Evolutionary conservation across 2,888 invertebrate species (phyloP).

Genomic region (Seira musarum): DNA sequence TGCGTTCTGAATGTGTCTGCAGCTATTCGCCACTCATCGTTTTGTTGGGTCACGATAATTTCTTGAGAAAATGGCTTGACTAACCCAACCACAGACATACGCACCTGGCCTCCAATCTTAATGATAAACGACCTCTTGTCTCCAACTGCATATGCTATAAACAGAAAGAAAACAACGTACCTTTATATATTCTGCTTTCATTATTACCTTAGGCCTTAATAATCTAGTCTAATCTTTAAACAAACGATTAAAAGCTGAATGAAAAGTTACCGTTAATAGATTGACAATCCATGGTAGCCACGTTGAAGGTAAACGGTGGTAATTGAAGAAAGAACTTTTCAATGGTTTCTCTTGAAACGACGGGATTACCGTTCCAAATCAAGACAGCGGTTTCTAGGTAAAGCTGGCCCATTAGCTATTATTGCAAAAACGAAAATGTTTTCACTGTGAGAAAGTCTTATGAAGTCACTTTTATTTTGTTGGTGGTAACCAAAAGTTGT

Average conservation of each 20-base stretch:
- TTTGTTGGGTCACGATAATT: slow-evolving; percentile 15
- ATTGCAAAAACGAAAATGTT: too few relatives aligned
- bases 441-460: too few relatives aligned
- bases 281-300: slow-evolving; percentile 34
- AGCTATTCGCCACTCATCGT: slow-evolving; percentile 38
- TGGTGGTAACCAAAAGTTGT: too few relatives aligned
- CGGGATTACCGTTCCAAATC: slow-evolving; percentile 39
- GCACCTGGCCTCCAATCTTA: slow-evolving; percentile 13
- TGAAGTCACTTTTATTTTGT: too few relatives aligned
- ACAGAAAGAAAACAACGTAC: background rate
- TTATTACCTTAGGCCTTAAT: too few relatives aligned
- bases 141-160: slow-evolving; percentile 28
- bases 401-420: slow-evolving; percentile 31
- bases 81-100: slow-evolving; percentile 27
- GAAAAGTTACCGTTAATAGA: too few relatives aligned
- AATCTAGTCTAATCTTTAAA: too few relatives aligned
- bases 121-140: slow-evolving; percentile 30
- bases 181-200: too few relatives aligned
- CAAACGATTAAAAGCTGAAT: too few relatives aligned
- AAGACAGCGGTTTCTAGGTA: slow-evolving; percentile 36
- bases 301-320: slow-evolving; percentile 29
- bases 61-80: slow-evolving; percentile 13
- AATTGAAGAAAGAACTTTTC: slow-evolving; percentile 33
- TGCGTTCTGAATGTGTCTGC: slow-evolving; percentile 25
- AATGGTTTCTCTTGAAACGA: slow-evolving; percentile 17